A percentile compares a stretch with the other conserved stretches of the same genome.
phyloP scores from a whole-genome alignment of 2,888 invertebrate species.

The Lasiommata megera region DNA sequence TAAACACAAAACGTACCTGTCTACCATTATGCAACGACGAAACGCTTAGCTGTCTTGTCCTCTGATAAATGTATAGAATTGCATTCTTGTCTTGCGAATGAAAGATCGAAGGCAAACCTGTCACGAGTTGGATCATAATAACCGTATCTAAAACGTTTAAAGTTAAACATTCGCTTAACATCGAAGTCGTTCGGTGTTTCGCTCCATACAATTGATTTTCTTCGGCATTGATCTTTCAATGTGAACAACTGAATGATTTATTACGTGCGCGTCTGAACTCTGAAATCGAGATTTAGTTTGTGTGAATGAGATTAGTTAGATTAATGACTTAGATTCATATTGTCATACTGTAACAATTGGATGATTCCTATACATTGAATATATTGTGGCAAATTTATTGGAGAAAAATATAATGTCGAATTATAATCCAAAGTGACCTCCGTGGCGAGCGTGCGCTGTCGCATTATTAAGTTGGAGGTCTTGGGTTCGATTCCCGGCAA shows the following conservation, averaged over 20 bases:
- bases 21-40: slow-evolving; percentile 25
- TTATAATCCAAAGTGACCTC: no score
- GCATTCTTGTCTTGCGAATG: slow-evolving; percentile 16
- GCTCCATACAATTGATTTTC: slow-evolving; percentile 19
- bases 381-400: no score
- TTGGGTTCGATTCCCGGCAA: no score
- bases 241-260: slow-evolving; percentile 8
- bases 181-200: slow-evolving; percentile 11
- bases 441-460: no score
- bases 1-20: neutral
- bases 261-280: neutral
- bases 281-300: neutral
- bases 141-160: slow-evolving; percentile 18
- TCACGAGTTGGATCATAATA: slow-evolving; percentile 23
- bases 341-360: no score
- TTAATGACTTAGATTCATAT: no score
- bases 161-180: slow-evolving; percentile 17
- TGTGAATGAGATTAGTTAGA: neutral
- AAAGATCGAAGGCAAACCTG: slow-evolving; percentile 23
- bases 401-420: no score
- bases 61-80: slow-evolving; percentile 17
- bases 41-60: slow-evolving; percentile 17
- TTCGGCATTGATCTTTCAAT: slow-evolving; percentile 11
- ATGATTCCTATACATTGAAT: no score
- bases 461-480: no score